These are phyloP conservation scores for Plestiodon gilberti DNA, from an alignment of 2,113 vertebrate species.

Conservation along the genomic window DNA sequence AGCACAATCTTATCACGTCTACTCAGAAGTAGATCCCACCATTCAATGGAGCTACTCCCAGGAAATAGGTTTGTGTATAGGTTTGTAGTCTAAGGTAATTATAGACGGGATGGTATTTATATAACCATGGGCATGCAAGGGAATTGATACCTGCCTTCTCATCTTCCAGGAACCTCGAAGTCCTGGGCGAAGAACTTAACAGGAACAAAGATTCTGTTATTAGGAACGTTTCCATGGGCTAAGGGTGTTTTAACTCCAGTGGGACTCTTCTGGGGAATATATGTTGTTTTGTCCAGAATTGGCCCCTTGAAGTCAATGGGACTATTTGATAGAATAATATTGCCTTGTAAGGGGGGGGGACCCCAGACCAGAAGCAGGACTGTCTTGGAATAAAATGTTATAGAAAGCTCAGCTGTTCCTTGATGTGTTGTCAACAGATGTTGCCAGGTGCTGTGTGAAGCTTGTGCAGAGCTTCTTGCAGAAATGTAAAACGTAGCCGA, in stretches of 20 bases:
- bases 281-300: neutral
- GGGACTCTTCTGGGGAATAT: neutral
- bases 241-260: neutral
- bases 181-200: neutral
- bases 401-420: conserved; percentile 26
- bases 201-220: neutral
- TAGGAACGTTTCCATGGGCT: neutral
- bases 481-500: conserved; percentile 14
- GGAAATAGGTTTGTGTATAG: too few species aligned
- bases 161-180: neutral
- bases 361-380: neutral
- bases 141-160: neutral
- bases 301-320: neutral
- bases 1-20: too few species aligned
- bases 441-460: conserved; percentile 9
- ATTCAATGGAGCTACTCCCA: too few species aligned
- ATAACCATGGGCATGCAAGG: neutral
- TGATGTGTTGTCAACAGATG: conserved; percentile 30
- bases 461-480: neutral
- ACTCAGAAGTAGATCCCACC: too few species aligned
- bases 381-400: neutral
- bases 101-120: conserved; percentile 5
- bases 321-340: neutral
- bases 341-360: neutral
- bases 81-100: conserved; percentile 56